A percentile compares a stretch with the other conserved stretches of the same genome.
Evolutionary conservation across 92 coral and sea anemone genomes (phyloP).

Genomic region (Virgularia gustaviana): DNA sequence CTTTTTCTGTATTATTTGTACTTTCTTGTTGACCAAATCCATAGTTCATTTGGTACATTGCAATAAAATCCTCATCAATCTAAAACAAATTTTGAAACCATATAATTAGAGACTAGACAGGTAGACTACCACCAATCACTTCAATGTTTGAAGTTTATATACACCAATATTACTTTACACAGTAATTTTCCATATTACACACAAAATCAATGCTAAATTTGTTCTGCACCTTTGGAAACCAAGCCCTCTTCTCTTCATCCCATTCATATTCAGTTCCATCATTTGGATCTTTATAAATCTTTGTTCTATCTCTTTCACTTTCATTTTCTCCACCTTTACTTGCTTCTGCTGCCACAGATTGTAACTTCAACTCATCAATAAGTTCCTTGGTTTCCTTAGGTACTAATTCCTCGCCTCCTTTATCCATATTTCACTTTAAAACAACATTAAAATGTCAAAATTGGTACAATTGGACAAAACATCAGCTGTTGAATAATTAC

Average conservation of each 20-base stretch:
- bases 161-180: not conserved
- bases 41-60: constrained; percentile 90
- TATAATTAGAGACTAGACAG: not conserved
- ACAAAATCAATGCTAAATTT: not conserved
- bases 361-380: constrained; percentile 19
- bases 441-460: no score
- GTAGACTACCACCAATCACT: no score
- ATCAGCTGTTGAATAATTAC: not conserved
- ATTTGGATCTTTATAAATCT: constrained; percentile 47
- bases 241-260: constrained; percentile 75
- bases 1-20: constrained; percentile 39
- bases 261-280: constrained; percentile 89
- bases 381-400: constrained; percentile 10
- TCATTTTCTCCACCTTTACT: not conserved
- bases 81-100: not conserved
- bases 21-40: constrained; percentile 53
- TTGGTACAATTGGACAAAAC: no score
- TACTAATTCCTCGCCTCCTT: not conserved
- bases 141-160: not conserved
- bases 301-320: not conserved
- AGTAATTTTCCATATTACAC: not conserved
- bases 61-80: constrained; percentile 87
- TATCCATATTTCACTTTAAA: no score
- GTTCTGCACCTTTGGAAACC: constrained; percentile 86
- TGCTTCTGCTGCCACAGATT: constrained; percentile 25